These are phyloP conservation scores for Tylochromis polylepis DNA, from an alignment of 2,113 vertebrate genomes.

Conservation along the genomic window DNA sequence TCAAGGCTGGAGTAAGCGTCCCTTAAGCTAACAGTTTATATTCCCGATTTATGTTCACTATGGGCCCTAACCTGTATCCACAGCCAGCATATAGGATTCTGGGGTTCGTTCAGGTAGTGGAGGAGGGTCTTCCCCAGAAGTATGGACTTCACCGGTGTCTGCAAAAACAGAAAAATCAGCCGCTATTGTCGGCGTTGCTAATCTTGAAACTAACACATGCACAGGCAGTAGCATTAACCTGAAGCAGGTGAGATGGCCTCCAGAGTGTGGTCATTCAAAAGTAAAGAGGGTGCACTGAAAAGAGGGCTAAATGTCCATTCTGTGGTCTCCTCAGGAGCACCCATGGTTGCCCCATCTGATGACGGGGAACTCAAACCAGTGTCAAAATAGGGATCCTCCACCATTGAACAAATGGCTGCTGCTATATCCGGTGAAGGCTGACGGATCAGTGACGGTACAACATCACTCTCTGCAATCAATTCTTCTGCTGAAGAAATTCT, in stretches of 20 bases:
- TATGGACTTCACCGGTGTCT: not conserved
- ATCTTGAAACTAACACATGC: not conserved
- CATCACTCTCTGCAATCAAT: not conserved
- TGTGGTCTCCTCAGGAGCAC: not conserved
- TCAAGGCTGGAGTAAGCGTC: not conserved
- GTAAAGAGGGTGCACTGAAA: not conserved
- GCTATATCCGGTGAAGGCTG: not conserved
- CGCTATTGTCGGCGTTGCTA: not conserved
- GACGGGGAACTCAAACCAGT: not conserved
- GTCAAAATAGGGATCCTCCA: constrained; percentile 78
- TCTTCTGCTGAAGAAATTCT: not conserved
- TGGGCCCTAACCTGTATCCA: constrained; percentile 61
- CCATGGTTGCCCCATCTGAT: not conserved
- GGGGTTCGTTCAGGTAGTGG: constrained; percentile 88
- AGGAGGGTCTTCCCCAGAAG: constrained; percentile 79
- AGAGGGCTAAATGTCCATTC: not conserved
- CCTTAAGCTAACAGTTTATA: not conserved
- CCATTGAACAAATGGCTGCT: constrained; percentile 44
- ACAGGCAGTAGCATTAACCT: constrained; percentile 36
- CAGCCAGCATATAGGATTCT: constrained; percentile 82
- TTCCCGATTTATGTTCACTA: not conserved
- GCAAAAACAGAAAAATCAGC: not conserved
- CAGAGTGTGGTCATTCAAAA: constrained; percentile 30
- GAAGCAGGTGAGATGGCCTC: not conserved
- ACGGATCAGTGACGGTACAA: not conserved